Evolutionary conservation across 2,888 invertebrate species (phyloP), one percentile per base, ranked within the genome.

Genomic region (Caenorhabditis macrosperma): DNA sequence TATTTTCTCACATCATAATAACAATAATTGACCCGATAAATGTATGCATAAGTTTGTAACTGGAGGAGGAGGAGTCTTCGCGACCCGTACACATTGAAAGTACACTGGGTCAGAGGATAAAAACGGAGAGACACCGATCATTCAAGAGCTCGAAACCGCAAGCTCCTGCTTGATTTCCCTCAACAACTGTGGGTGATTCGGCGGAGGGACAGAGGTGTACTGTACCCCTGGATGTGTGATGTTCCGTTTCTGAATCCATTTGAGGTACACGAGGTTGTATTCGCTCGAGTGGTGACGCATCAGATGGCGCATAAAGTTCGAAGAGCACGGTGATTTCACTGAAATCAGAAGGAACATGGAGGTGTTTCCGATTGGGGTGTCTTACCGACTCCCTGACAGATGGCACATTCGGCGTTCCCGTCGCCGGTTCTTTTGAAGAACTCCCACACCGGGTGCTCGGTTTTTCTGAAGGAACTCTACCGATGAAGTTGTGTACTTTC

Each of bases 381-480:
- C 81, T 59, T 15, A 78, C 77, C 84, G 59, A 84, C 68, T 48
- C 83, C 86, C 9, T 72, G 41, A 48, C 86, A 86, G 54, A 86
- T 85, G n/a, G 81, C 69, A 30, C 86, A 86, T 44, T 85, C 82
- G 1, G 86, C 86, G 50, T 86, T 85, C 0, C 86, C 86, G 54
- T 86, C 86, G 12, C 57, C 57, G 2, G 86, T 86, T 48, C 86
- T 55, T 67, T 85, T 86, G 80, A 86, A 86, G 68, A 82, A 85
- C 60, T 84, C 84, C 86, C 86, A 86, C 15, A 86, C 86, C 0
- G 86, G 86, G 59, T 86, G 86, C 60, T 86, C 85, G 1, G 86
- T 86, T 66, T 86, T 86, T 35, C 85, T 78, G 72, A 38, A 78
- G n/a, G n/a, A 68, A 52, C n/a, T 38, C 12, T 22, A 30, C 9